Evolutionary conservation across 2,888 invertebrate species (phyloP).

Genomic region (Alloplasta piceator): DNA sequence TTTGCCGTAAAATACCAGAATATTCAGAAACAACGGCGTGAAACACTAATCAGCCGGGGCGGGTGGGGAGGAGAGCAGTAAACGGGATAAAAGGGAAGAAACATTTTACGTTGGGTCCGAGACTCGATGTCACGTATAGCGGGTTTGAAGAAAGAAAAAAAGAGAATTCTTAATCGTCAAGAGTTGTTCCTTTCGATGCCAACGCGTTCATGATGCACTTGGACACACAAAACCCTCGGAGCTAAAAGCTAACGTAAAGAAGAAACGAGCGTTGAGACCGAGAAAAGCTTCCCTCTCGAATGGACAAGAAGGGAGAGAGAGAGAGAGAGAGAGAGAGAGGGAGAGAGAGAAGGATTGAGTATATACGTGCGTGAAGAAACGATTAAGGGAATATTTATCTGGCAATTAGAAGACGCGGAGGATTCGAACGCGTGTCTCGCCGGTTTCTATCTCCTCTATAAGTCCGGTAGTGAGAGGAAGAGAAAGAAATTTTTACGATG

Average conservation of each 20-base stretch:
- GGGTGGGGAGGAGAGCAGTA: too few relatives aligned
- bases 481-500: slow-evolving; percentile 62
- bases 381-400: slow-evolving; percentile 73
- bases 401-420: slow-evolving; percentile 65
- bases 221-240: slow-evolving; percentile 46
- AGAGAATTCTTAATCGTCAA: slow-evolving; percentile 15
- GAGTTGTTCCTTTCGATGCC: slow-evolving; percentile 24
- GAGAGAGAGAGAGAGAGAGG: slow-evolving; percentile 53
- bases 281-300: slow-evolving; percentile 52
- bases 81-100: not conserved
- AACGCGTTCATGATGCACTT: slow-evolving; percentile 16
- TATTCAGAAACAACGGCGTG: slow-evolving; percentile 39
- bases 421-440: slow-evolving; percentile 64
- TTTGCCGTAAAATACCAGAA: slow-evolving; percentile 9
- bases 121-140: slow-evolving; percentile 4
- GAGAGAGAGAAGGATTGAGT: slow-evolving; percentile 26
- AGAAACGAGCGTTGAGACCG: slow-evolving; percentile 48
- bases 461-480: slow-evolving; percentile 49
- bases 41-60: slow-evolving; percentile 38
- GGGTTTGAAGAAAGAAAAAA: not conserved
- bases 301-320: slow-evolving; percentile 39
- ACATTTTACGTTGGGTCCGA: slow-evolving; percentile 5
- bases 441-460: slow-evolving; percentile 61
- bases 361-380: slow-evolving; percentile 66
- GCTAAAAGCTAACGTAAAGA: slow-evolving; percentile 42